These are phyloP conservation scores for Rhagonycha fulva DNA, from an alignment of 2,888 invertebrate species.

Conservation along the genomic window DNA sequence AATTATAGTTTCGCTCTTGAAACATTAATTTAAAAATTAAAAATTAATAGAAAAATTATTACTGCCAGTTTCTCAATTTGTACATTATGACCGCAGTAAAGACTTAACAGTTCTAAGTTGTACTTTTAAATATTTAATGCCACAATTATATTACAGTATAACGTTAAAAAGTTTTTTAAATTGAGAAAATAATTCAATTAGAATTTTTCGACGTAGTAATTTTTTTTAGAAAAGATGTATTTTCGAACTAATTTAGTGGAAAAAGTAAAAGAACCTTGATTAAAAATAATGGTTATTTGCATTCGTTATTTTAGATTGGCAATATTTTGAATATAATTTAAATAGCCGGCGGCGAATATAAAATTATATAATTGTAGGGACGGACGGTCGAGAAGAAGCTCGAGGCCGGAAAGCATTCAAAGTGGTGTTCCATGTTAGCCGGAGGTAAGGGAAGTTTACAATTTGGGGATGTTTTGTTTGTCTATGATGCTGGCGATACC, in stretches of 20 bases:
- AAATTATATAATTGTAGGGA: conserved; percentile 20
- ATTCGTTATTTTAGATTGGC: not conserved
- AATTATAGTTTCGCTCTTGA: not conserved
- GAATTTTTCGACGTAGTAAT: too few relatives aligned
- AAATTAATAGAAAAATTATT: not conserved
- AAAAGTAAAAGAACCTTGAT: not conserved
- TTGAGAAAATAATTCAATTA: not conserved
- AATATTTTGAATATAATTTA: conserved; percentile 11
- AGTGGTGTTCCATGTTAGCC: conserved; percentile 40
- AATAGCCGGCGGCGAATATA: conserved; percentile 21
- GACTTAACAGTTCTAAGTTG: not conserved
- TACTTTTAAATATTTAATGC: not conserved
- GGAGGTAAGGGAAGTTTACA: conserved; percentile 33
- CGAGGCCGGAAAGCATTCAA: conserved; percentile 34
- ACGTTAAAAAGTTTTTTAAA: not conserved
- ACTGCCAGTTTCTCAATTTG: not conserved
- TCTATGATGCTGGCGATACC: conserved; percentile 19
- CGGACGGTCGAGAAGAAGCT: conserved; percentile 25
- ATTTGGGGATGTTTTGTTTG: conserved; percentile 28
- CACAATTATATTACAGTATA: not conserved
- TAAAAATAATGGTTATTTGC: not conserved
- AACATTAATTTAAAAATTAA: not conserved
- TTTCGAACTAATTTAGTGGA: not conserved
- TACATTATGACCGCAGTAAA: not conserved
- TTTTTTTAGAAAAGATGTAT: not conserved